Conservation (phyloP, 2,113 vertebrate genomes). For the Piprites chloris region DNA sequence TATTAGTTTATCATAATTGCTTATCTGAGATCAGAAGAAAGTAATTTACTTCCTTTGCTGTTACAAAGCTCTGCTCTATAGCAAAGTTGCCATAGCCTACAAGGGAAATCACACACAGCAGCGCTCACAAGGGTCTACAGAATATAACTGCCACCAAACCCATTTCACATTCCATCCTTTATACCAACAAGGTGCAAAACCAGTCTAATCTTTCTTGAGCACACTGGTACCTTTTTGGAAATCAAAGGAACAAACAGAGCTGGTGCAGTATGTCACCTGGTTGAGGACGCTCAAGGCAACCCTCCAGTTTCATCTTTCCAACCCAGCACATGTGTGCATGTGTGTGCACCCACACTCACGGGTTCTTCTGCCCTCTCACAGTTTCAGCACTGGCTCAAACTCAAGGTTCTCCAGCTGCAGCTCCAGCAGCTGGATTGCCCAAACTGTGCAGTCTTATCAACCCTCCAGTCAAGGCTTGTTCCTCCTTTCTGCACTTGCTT, state of each 20-base stretch:
- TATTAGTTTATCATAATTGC: not conserved
- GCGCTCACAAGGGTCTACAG: not conserved
- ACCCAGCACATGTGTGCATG: not conserved
- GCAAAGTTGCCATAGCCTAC: not conserved
- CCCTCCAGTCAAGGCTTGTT: not conserved
- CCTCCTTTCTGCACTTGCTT: not conserved
- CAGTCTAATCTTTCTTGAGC: not conserved
- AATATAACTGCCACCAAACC: not conserved
- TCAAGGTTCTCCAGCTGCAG: not conserved
- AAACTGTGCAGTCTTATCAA: not conserved
- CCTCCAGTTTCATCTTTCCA: not conserved
- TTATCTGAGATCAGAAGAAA: not conserved
- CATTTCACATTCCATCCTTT: not conserved
- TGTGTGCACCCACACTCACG: accelerated
- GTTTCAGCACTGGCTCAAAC: not conserved
- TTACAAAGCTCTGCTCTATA: not conserved
- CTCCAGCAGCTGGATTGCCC: not conserved
- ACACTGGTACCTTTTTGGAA: not conserved
- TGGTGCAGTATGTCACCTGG: not conserved
- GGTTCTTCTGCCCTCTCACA: not conserved
- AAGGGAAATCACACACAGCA: not conserved
- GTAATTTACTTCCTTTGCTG: not conserved
- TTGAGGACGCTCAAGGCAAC: not conserved
- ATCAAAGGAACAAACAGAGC: not conserved
- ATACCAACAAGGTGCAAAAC: not conserved